Base-by-base conservation (phyloP, 2,113 vertebrate species). In the Nerophis lumbriciformis region DNA sequence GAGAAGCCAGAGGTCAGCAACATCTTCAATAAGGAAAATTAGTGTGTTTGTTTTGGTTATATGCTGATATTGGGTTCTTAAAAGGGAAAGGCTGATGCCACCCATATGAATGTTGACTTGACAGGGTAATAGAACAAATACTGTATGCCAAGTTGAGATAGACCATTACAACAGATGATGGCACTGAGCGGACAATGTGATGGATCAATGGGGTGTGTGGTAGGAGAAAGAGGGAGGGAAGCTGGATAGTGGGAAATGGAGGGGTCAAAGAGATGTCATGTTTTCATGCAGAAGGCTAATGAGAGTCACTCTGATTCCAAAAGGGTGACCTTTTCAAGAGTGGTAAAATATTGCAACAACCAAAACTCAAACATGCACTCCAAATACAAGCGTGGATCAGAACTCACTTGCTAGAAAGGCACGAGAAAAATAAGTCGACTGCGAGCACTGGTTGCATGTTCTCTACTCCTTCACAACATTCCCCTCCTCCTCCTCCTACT, bases 121-220 rank as follows among this genome's bases (percentile, higher is more conserved):
- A 88, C 90, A 88, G 91, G 92, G 94, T 92, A 94, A 94, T 92
- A 92, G 91, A 91, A 94, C 93, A 91, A 69, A 88, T 90, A 63
- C 68, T 47, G 48, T 70, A 91, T 94, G 94, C 94, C 93, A 95
- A 94, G 90, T 73, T 81, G 72, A 93, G 93, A 98, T 94, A 95
- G 94, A 95, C 93, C 94, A 95, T 95, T 94, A 96, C 93, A 93
- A 91, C 90, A 92, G 93, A 93, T 94, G 96, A 96, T 94, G 65
- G 78, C 68, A 70, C 78, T 75, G 73, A 79, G 73, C 64, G 80
- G 84, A 78, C 73, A 56, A 59, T 73, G 63, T 63, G 61, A 72
- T 65, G 77, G 78, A 79, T 85, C 81, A 73, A 73, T 83, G 70
- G 53, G 42, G 55, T 58, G 73, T 63, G 77, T 65, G 68, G 57